Evolutionary conservation across 23 tunicate genomes (phyloP).

Genomic region (Phallusia fumigata): DNA sequence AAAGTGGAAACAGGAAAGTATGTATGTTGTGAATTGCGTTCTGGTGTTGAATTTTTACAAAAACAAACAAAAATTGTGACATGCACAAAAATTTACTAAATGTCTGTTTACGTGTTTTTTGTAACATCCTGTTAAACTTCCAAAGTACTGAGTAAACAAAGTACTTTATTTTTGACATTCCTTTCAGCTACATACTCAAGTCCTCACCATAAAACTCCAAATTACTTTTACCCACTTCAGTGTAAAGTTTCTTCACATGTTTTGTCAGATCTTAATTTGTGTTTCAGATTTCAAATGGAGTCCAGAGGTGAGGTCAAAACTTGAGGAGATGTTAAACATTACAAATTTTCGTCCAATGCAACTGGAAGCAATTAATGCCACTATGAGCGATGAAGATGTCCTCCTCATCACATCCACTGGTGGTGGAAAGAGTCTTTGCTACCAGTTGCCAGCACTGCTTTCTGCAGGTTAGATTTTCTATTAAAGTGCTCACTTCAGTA

Average conservation of each 20-base stretch:
- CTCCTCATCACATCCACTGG: constrained; percentile 54
- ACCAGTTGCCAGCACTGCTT: constrained; percentile 48
- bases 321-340: constrained; percentile 17
- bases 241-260: neutral
- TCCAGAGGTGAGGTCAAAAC: neutral
- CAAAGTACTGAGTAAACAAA: no score
- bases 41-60: no score
- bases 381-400: constrained; percentile 41
- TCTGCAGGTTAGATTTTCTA: constrained; percentile 10
- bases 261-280: neutral
- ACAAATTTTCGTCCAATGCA: constrained; percentile 31
- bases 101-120: no score
- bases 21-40: no score
- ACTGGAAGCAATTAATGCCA: constrained; percentile 54
- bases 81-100: no score
- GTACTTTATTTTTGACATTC: no score
- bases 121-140: no score
- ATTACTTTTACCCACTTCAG: neutral
- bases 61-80: no score
- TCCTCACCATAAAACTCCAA: neutral
- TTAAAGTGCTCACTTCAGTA: neutral
- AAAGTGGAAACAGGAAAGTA: no score
- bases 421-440: constrained; percentile 71
- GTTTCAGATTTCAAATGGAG: constrained; percentile 48
- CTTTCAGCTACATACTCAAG: no score